These are phyloP conservation scores for Trilocha varians DNA, from an alignment of 2,888 invertebrate genomes.

Conservation along the genomic window DNA sequence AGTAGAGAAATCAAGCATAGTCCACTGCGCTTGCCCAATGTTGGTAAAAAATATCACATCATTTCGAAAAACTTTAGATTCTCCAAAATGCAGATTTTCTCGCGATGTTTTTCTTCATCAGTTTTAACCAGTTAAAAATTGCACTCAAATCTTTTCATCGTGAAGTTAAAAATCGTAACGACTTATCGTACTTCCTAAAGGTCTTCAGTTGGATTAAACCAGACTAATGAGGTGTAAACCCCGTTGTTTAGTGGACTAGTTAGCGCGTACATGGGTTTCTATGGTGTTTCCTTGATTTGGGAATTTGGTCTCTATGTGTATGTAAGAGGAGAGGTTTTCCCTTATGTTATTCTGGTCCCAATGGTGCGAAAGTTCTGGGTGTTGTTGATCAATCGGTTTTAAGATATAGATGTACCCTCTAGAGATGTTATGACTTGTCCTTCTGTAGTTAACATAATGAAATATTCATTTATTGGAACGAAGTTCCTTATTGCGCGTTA, in stretches of 20 bases:
- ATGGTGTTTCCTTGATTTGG: background rate
- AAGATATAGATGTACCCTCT: background rate
- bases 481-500: no score
- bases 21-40: no score
- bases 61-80: no score
- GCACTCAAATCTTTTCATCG: no score
- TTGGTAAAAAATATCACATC: background rate
- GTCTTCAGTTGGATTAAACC: constrained; percentile 34
- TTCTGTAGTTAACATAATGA: no score
- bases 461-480: no score
- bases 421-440: background rate
- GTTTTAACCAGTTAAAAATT: no score
- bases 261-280: constrained; percentile 25
- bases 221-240: constrained; percentile 53
- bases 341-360: background rate
- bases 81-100: no score
- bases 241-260: constrained; percentile 52
- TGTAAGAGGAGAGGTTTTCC: background rate
- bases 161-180: no score
- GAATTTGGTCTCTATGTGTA: background rate
- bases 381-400: background rate
- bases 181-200: constrained; percentile 22
- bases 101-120: no score
- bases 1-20: no score
- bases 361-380: background rate